Percentiles rank a stretch among this genome's conserved stretches.
These are phyloP conservation scores for Phasia obesa DNA, from an alignment of 2,888 invertebrate species.

Conservation along the genomic window DNA sequence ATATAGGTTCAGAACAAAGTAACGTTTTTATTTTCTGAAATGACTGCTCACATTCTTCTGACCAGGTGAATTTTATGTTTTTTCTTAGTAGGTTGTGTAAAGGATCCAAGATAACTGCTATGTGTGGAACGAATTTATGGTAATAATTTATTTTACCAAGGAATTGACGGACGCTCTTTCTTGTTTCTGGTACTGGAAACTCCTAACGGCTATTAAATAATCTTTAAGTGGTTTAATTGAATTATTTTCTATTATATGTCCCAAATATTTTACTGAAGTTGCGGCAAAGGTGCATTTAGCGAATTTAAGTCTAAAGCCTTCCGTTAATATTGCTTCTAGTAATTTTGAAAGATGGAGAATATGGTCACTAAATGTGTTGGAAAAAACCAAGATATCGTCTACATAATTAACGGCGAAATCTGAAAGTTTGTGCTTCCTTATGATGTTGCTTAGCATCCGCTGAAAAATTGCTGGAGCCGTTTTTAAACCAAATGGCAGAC, in stretches of 20 bases:
- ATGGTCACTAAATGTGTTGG: conserved; percentile 63
- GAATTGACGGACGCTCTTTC: conserved; percentile 65
- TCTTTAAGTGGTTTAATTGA: conserved; percentile 59
- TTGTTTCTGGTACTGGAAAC: conserved; percentile 61
- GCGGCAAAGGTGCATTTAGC: not conserved
- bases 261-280: conserved; percentile 46
- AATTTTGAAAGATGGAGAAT: conserved; percentile 56
- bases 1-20: conserved; percentile 65
- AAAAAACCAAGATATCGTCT: conserved; percentile 71
- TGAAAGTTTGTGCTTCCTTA: conserved; percentile 68
- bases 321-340: conserved; percentile 66
- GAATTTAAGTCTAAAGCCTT: conserved; percentile 70
- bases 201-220: conserved; percentile 60
- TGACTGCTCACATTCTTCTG: conserved; percentile 61
- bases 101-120: conserved; percentile 65
- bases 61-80: conserved; percentile 63
- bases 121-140: conserved; percentile 65
- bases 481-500: conserved; percentile 70
- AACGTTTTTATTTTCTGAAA: conserved; percentile 66
- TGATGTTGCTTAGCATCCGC: conserved; percentile 69
- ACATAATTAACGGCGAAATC: conserved; percentile 69
- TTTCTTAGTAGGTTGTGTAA: conserved; percentile 69
- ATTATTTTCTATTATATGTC: conserved; percentile 69
- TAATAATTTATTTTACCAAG: conserved; percentile 68
- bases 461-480: conserved; percentile 70